phyloP scores from a whole-genome alignment of 2,113 vertebrate genomes.

The Pterocles burchelli region DNA sequence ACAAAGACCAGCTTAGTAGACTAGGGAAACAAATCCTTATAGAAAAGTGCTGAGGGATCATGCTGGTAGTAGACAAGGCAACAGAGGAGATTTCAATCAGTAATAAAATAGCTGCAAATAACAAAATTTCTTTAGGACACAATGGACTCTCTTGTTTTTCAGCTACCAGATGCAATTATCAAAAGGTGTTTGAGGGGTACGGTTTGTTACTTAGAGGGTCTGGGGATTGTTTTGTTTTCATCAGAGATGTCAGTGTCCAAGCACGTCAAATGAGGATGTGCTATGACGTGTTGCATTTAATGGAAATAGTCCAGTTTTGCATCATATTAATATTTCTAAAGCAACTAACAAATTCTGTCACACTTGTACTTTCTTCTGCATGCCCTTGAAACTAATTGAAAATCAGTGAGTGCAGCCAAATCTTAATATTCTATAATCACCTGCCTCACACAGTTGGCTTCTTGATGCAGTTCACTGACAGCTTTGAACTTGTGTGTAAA shows the following conservation, averaged over 20 bases:
- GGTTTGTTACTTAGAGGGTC: neutral
- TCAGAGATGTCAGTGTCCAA: neutral
- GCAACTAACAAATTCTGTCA: constrained; percentile 49
- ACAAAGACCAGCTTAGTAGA: constrained; percentile 25
- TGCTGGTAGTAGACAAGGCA: neutral
- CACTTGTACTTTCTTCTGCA: neutral
- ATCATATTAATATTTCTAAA: constrained; percentile 20
- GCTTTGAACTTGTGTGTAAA: neutral
- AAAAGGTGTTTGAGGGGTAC: neutral
- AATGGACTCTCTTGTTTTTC: neutral
- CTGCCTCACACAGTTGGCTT: constrained; percentile 22
- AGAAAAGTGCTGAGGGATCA: neutral
- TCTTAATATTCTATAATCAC: constrained; percentile 26
- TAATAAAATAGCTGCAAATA: constrained; percentile 32
- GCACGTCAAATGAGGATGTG: neutral
- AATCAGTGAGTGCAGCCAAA: constrained; percentile 26
- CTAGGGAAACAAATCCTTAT: constrained; percentile 29
- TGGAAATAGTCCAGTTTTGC: constrained; percentile 9
- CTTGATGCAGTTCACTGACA: neutral
- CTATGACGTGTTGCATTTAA: constrained; percentile 13
- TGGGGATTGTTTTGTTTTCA: neutral
- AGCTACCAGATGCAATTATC: neutral
- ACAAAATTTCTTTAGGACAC: neutral
- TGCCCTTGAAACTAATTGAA: constrained; percentile 68
- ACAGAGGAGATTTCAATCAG: constrained; percentile 27